Percentiles rank a stretch among this genome's conserved stretches.
phyloP scores from a whole-genome alignment of 1,140 invertebrate genomes.

The Zelostemma sp. region DNA sequence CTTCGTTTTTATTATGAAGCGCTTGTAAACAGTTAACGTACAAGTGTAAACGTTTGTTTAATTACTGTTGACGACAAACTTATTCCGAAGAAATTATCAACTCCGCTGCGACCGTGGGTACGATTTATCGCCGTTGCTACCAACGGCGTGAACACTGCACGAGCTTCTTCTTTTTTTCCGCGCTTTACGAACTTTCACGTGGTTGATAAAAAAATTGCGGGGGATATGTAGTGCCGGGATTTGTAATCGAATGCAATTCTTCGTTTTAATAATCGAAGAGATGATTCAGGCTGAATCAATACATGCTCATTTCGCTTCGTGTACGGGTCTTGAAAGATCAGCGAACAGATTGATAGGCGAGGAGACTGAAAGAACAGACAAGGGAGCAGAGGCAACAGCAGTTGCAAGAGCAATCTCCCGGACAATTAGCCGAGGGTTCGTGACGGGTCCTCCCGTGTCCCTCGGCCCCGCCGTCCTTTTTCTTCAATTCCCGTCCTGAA shows the following conservation, averaged over 20 bases:
- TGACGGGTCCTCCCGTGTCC: slow-evolving; percentile 64
- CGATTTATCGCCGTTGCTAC: slow-evolving; percentile 43
- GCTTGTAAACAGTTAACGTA: too few relatives aligned
- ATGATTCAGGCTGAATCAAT: slow-evolving; percentile 34
- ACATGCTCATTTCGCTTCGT: slow-evolving; percentile 41
- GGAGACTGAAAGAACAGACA: slow-evolving; percentile 45
- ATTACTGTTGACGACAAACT: slow-evolving; percentile 28
- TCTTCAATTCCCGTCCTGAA: slow-evolving; percentile 20
- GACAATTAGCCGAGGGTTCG: slow-evolving; percentile 69
- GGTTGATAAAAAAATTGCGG: too few relatives aligned
- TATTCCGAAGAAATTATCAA: slow-evolving; percentile 47
- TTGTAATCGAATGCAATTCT: too few relatives aligned
- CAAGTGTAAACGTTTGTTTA: slow-evolving; percentile 9
- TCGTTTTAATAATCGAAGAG: slow-evolving; percentile 43
- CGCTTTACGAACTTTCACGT: too few relatives aligned
- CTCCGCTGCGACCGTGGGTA: slow-evolving; percentile 32
- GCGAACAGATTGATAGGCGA: slow-evolving; percentile 45
- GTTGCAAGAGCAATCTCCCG: slow-evolving; percentile 66
- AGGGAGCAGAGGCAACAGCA: slow-evolving; percentile 47
- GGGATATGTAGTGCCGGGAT: too few relatives aligned
- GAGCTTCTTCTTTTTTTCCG: too few relatives aligned
- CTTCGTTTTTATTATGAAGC: too few relatives aligned
- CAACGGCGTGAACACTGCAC: slow-evolving; percentile 19
- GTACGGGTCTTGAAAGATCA: slow-evolving; percentile 46
- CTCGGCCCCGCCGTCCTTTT: slow-evolving; percentile 44